phyloP scores from a whole-genome alignment of 1,140 invertebrate species.

The Asbolus verrucosus region DNA sequence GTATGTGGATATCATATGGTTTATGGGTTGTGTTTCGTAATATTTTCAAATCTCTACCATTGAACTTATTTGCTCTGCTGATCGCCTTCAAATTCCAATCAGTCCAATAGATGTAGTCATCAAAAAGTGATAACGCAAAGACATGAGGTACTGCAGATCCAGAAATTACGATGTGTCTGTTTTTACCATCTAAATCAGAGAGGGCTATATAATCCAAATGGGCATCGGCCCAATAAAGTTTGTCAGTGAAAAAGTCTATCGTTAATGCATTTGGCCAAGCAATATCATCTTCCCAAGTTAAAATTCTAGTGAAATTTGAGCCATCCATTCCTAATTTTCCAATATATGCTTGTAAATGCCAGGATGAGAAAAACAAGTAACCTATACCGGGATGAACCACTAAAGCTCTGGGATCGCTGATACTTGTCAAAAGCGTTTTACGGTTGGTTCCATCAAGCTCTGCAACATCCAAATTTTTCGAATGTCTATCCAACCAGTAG shows the following conservation, averaged over 20 bases:
- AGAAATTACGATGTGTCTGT: slow-evolving; percentile 84
- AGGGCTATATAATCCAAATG: slow-evolving; percentile 98
- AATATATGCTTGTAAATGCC: slow-evolving; percentile 96
- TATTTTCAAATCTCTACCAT: slow-evolving; percentile 80
- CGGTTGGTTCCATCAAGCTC: slow-evolving; percentile 94
- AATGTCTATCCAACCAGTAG: slow-evolving; percentile 98
- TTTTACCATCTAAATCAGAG: slow-evolving; percentile 89
- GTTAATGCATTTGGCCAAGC: slow-evolving; percentile 99
- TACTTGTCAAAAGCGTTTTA: slow-evolving; percentile 87
- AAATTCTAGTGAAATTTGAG: slow-evolving; percentile 87
- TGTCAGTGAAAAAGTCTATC: slow-evolving; percentile 95
- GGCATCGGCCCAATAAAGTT: slow-evolving; percentile 97
- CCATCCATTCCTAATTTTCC: slow-evolving; percentile 99
- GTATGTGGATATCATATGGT: slow-evolving; percentile 93
- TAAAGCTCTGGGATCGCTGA: slow-evolving; percentile 93
- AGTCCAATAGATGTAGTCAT: slow-evolving; percentile 96
- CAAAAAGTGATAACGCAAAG: slow-evolving; percentile 93
- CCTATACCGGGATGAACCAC: slow-evolving; percentile 95
- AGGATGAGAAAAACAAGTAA: slow-evolving; percentile 95
- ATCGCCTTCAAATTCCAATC: slow-evolving; percentile 97
- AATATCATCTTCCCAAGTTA: slow-evolving; percentile 94
- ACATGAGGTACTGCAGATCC: slow-evolving; percentile 90
- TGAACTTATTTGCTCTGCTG: slow-evolving; percentile 89
- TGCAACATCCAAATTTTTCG: slow-evolving; percentile 92
- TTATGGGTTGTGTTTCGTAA: slow-evolving; percentile 93